Conservation (phyloP, 2,888 invertebrate genomes). For the Agrilus mali region DNA sequence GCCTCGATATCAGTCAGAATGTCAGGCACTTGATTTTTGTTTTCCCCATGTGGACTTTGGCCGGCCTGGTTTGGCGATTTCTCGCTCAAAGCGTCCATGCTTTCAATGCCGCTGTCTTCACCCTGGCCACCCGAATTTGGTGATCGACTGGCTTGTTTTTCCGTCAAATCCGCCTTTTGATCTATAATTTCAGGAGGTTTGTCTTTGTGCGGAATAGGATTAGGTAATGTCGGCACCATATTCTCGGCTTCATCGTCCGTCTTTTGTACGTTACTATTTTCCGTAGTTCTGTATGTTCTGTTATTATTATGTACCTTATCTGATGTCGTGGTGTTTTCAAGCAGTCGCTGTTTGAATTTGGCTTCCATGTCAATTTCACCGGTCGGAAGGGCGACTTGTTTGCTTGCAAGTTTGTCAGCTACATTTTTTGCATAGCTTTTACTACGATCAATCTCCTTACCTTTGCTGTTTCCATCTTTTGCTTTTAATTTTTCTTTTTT, state of each 20-base stretch:
- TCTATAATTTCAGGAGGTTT: constrained; percentile 30
- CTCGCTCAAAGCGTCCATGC: constrained; percentile 87
- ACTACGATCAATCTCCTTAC: constrained; percentile 34
- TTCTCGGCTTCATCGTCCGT: constrained; percentile 16
- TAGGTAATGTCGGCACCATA: constrained; percentile 18
- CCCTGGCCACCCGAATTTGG: constrained; percentile 44
- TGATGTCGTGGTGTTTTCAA: constrained; percentile 33
- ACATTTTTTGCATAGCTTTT: constrained; percentile 45
- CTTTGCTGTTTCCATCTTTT: constrained; percentile 28
- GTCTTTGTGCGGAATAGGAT: constrained; percentile 22
- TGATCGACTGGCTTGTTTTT: constrained; percentile 25
- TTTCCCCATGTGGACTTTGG: constrained; percentile 49
- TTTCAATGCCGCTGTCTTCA: constrained; percentile 85
- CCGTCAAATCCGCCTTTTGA: constrained; percentile 20
- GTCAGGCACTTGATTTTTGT: constrained; percentile 37
- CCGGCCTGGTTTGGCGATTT: constrained; percentile 65
- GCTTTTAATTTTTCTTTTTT: constrained; percentile 29
- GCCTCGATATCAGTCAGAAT: constrained; percentile 52
- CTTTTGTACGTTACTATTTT: constrained; percentile 10
- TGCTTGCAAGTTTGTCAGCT: constrained; percentile 34
- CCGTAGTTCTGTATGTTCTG: not conserved
- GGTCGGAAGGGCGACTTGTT: constrained; percentile 33
- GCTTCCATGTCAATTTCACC: constrained; percentile 40
- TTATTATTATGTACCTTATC: constrained; percentile 15
- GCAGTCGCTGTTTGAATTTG: constrained; percentile 44